Percentiles rank a stretch among this genome's conserved stretches.
phyloP scores from a whole-genome alignment of 30 jellyfish, hydroid and myxozoan genomes.

The Chironex yamaguchii region DNA sequence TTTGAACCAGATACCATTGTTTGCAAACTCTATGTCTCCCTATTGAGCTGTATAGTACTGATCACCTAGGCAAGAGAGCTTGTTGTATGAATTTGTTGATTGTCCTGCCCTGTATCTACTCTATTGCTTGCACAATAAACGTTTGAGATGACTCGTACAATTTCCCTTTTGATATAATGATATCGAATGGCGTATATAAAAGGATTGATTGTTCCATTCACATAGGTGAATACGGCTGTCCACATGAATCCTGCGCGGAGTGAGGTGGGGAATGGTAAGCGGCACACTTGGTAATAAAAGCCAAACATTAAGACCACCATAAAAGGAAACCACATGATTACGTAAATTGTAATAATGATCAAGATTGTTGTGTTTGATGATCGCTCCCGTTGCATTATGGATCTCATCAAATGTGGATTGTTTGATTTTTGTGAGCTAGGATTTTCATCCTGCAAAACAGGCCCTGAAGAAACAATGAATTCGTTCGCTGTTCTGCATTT shows the following conservation, averaged over 20 bases:
- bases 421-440: background rate
- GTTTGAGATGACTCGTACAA: no score
- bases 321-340: conserved; percentile 73
- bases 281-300: conserved; percentile 25
- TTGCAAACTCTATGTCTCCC: no score
- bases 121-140: no score
- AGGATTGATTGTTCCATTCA: conserved; percentile 74
- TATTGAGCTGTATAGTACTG: no score
- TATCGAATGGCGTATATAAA: conserved; percentile 60
- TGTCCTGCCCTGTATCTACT: no score
- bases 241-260: conserved; percentile 57
- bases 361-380: conserved; percentile 41
- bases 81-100: no score
- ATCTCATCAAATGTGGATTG: background rate
- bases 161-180: conserved; percentile 52
- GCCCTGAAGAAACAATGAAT: no score
- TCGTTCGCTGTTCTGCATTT: background rate
- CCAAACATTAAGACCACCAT: conserved; percentile 29
- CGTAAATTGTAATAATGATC: conserved; percentile 35
- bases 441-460: no score
- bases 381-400: conserved; percentile 8
- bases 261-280: conserved; percentile 15
- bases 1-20: no score
- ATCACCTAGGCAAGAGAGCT: no score
- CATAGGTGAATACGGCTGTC: conserved; percentile 70